phyloP scores from a whole-genome alignment of 2,113 vertebrate genomes.

The Cyprinodon variegatus region DNA sequence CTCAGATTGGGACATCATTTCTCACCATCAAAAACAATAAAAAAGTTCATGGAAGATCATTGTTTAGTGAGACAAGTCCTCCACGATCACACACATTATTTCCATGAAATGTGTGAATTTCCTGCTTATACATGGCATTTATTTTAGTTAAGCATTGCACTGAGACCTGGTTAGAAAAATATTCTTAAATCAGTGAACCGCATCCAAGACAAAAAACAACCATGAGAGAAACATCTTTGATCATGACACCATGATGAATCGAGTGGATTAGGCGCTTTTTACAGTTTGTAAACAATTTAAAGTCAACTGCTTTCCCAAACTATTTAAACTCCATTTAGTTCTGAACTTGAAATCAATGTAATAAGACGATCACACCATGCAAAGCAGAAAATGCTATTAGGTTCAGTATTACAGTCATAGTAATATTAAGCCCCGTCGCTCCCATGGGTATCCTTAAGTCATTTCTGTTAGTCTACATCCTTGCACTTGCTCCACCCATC shows the following conservation, averaged over 20 bases:
- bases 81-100: background rate
- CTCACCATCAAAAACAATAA: background rate
- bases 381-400: conserved; percentile 7
- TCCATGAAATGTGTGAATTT: background rate
- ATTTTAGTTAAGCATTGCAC: background rate
- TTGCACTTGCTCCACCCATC: conserved; percentile 48
- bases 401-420: conserved; percentile 18
- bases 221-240: background rate
- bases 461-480: conserved; percentile 41
- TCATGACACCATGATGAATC: background rate
- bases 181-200: background rate
- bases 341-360: background rate
- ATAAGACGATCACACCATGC: background rate
- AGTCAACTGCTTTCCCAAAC: conserved; percentile 1
- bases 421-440: conserved; percentile 23
- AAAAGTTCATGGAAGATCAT: background rate
- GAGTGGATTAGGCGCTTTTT: background rate
- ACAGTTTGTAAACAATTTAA: background rate
- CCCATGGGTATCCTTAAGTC: conserved; percentile 24
- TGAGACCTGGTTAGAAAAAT: background rate
- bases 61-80: background rate
- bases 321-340: background rate
- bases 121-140: background rate
- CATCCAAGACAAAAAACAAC: background rate
- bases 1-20: background rate